Conservation (phyloP, 2,797 vertebrate genomes). For the Vultur gryphus region DNA sequence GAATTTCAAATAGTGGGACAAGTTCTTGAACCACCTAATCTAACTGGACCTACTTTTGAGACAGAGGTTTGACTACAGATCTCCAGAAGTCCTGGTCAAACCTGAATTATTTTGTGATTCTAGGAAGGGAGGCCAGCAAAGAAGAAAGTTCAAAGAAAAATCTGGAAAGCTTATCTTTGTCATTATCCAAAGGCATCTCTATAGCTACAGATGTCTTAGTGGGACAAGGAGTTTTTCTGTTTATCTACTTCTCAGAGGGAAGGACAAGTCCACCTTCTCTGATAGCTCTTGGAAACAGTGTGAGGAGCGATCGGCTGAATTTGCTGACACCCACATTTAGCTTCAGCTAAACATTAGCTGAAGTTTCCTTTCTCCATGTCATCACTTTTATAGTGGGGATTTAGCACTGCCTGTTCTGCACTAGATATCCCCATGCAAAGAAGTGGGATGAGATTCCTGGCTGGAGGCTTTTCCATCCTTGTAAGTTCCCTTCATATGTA, state of each 20-base stretch:
- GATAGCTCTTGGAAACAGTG: background rate
- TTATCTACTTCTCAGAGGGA: background rate
- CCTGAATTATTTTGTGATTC: background rate
- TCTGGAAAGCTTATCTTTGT: background rate
- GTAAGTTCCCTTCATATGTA: background rate
- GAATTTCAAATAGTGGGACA: background rate
- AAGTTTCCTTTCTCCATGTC: background rate
- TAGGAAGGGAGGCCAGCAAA: background rate
- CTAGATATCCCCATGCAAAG: background rate
- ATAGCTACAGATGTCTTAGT: background rate
- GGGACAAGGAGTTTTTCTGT: background rate
- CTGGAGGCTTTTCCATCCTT: background rate
- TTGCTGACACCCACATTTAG: background rate
- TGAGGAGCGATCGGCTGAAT: background rate
- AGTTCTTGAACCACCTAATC: background rate
- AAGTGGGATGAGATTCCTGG: background rate
- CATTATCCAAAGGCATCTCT: background rate
- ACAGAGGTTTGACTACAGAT: background rate
- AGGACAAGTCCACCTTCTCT: background rate
- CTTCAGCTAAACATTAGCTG: background rate
- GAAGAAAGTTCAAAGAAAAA: background rate
- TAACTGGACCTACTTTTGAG: background rate
- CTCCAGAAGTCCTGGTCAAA: background rate
- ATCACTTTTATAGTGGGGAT: background rate
- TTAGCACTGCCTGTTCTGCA: background rate